A percentile compares a stretch with the other conserved stretches of the same genome.
phyloP scores from a whole-genome alignment of 2,888 invertebrate genomes.

The Artemia sinica region DNA sequence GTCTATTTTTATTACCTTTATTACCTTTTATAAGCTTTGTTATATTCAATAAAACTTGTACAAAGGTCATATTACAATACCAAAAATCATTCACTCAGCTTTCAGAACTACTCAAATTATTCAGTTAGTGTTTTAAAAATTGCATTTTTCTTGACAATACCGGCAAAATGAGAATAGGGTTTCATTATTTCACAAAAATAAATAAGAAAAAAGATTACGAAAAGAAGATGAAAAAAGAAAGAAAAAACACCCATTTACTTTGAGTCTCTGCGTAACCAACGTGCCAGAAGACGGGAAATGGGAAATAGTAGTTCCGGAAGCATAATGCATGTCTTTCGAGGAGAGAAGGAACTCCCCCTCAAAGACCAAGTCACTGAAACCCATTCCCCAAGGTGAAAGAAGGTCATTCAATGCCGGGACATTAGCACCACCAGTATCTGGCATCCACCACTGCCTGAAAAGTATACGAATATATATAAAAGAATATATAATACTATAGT shows the following conservation, averaged over 20 bases:
- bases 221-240: no score
- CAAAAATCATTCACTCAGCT: no score
- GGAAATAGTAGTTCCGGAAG: slow-evolving; percentile 72
- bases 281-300: slow-evolving; percentile 58
- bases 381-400: slow-evolving; percentile 62
- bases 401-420: slow-evolving; percentile 84
- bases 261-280: slow-evolving; percentile 52
- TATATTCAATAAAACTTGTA: no score
- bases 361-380: slow-evolving; percentile 62
- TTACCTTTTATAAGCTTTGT: no score
- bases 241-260: slow-evolving; percentile 39
- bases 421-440: slow-evolving; percentile 73
- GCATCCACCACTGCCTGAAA: slow-evolving; percentile 57
- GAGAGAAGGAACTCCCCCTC: slow-evolving; percentile 73
- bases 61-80: no score
- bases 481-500: no score
- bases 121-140: slow-evolving; percentile 40
- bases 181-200: no score
- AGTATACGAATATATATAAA: no score
- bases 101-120: background rate
- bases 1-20: no score
- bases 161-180: no score
- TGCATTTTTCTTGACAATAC: no score
- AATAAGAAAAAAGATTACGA: no score
- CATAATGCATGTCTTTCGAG: slow-evolving; percentile 74